Percentiles rank a stretch among this genome's conserved stretches.
Evolutionary conservation across 2,888 invertebrate genomes (phyloP).

Genomic region (Malachius bipustulatus): DNA sequence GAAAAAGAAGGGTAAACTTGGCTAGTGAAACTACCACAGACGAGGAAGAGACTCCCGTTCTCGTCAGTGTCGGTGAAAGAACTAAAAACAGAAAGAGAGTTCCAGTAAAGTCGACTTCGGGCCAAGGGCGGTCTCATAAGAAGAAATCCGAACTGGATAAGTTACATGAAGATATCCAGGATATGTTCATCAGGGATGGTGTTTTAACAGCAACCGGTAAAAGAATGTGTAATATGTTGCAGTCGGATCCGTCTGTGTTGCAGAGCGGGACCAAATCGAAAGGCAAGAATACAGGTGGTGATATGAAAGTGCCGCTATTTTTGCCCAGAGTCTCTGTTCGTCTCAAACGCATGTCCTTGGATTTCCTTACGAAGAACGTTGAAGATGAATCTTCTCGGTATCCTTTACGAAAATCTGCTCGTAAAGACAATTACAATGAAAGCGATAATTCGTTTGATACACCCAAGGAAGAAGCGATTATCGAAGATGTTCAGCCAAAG

Average conservation of each 20-base stretch:
- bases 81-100: conserved; percentile 22
- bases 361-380: conserved; percentile 15
- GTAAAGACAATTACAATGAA: conserved; percentile 16
- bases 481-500: not conserved
- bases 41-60: not conserved
- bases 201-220: conserved; percentile 51
- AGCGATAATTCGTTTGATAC: conserved; percentile 18
- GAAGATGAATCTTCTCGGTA: conserved; percentile 14
- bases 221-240: conserved; percentile 50
- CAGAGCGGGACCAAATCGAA: not conserved
- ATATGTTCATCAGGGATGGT: conserved; percentile 56
- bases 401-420: conserved; percentile 15
- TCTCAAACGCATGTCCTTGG: conserved; percentile 24
- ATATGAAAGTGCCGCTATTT: conserved; percentile 15
- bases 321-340: conserved; percentile 24
- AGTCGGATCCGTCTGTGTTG: conserved; percentile 28
- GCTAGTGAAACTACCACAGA: not conserved
- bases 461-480: not conserved
- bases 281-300: conserved; percentile 4
- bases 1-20: not conserved
- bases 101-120: conserved; percentile 8
- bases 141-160: conserved; percentile 44
- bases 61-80: conserved; percentile 20
- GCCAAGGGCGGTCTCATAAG: not conserved
- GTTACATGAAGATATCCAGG: conserved; percentile 56